Base-by-base conservation (phyloP, 1,140 invertebrate genomes). In the Kradibia gibbosae region DNA sequence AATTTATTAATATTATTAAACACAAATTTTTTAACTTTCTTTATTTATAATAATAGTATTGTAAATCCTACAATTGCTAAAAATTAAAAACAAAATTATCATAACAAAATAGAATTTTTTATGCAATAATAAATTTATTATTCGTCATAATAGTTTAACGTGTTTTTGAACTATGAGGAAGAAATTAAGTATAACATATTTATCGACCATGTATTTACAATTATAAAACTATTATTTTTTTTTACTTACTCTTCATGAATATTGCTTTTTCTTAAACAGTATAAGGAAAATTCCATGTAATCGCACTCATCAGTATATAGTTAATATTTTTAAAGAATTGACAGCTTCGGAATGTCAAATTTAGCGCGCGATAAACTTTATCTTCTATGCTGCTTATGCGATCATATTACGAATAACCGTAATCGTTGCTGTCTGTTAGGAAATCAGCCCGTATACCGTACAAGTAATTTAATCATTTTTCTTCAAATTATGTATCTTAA, bases 381-480 rank as follows among this genome's bases (percentile, higher is more conserved):
- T 81, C 83, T 57, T 34, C 39, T 71, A 2, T 73, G 15, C 25
- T 5, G 13, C 65, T 20, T 25, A 57, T 20, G 5, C 34, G 53
- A 36, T 71, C 36, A 78, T 78, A 50, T 57, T 67, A 71, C 42
- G 25, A 77, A 31, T 71, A 48, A 71, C 28, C 45, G 48, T 42
- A 67, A 78, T 67, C 55, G 74, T 34, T 50, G 78, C 74, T 22
- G 79, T 81, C 60, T 80, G 55, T 74, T 48, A 83, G 7, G 67
- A 55, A 25, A 80, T 71, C 31, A 13, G 13, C 67, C 71, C 48
- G 31, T 48, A 36, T n/a, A 45, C 50, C 62, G 55, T 36, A 11
- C 34, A 34, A 31, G 11, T 5, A 25, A 76, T 57, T 50, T 8
- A 55, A 55, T n/a, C n/a, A 31, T 57, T 70, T 42, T 42, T n/a